Conservation (phyloP, 2,113 vertebrate genomes). For the Pelecanoides urinatrix region DNA sequence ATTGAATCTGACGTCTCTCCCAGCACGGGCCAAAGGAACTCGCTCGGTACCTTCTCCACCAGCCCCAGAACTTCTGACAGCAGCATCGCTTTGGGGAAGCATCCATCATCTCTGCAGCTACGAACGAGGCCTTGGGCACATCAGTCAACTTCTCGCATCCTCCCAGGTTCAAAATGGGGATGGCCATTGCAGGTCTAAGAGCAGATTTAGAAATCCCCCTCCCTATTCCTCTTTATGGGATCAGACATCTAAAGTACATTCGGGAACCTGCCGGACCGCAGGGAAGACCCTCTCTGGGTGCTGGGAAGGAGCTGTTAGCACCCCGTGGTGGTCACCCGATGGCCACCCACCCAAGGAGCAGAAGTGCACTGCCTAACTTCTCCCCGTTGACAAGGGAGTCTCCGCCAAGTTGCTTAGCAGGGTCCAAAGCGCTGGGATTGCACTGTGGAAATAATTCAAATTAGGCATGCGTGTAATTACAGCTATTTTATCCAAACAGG, state of each 20-base stretch:
- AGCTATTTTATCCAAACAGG: conserved; percentile 34
- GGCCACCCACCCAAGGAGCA: background rate
- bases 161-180: background rate
- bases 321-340: background rate
- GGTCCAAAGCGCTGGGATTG: background rate
- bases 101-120: background rate
- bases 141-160: background rate
- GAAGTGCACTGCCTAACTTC: background rate
- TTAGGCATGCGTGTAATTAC: conserved; percentile 64
- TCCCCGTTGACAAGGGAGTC: background rate
- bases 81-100: background rate
- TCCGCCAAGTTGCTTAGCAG: background rate
- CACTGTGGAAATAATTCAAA: conserved; percentile 43
- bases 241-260: background rate
- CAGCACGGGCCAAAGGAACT: background rate
- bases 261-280: accelerated
- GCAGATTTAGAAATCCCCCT: background rate
- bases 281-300: background rate
- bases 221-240: background rate
- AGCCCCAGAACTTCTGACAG: background rate
- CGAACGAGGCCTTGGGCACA: background rate
- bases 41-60: background rate
- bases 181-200: background rate
- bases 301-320: background rate
- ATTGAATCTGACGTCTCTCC: background rate